These are phyloP conservation scores for Tenualosa ilisha DNA, from an alignment of 2,797 vertebrate genomes.

Conservation along the genomic window DNA sequence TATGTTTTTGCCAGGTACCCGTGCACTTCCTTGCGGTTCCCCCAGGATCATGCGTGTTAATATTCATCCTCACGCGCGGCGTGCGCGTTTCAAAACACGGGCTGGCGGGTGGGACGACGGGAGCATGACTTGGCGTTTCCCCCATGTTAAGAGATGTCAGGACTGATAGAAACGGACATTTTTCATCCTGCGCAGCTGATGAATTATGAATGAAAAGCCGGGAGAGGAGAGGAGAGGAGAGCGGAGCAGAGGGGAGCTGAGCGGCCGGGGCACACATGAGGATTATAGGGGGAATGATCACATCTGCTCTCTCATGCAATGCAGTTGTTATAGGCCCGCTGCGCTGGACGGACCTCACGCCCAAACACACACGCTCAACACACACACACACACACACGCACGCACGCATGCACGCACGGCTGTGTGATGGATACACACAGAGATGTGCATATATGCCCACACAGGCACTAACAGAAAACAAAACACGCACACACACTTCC, in stretches of 20 bases:
- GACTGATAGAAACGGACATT: constrained; percentile 72
- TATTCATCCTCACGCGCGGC: constrained; percentile 64
- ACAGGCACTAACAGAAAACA: not conserved
- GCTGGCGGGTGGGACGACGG: constrained; percentile 62
- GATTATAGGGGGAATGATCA: not conserved
- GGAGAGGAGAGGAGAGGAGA: constrained; percentile 1
- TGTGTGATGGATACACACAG: not conserved
- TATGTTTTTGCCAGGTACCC: constrained; percentile 36
- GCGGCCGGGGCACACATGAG: not conserved
- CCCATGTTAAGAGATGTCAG: constrained; percentile 74
- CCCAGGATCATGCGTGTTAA: constrained; percentile 70
- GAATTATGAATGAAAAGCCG: constrained; percentile 46
- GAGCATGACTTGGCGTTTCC: constrained; percentile 80
- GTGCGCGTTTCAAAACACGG: constrained; percentile 64
- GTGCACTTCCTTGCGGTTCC: constrained; percentile 57
- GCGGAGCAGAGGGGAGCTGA: not conserved
- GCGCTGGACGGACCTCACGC: not conserved
- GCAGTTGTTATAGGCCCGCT: constrained; percentile 10
- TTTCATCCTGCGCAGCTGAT: constrained; percentile 59
- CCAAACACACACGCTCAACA: not conserved
- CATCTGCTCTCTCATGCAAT: not conserved
- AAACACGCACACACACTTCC: not conserved
- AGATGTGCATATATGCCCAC: not conserved
- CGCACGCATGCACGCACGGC: not conserved
- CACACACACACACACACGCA: not conserved